Percentiles rank a stretch among this genome's conserved stretches.
These are phyloP conservation scores for Luperina testacea DNA, from an alignment of 2,888 invertebrate genomes.

Conservation along the genomic window DNA sequence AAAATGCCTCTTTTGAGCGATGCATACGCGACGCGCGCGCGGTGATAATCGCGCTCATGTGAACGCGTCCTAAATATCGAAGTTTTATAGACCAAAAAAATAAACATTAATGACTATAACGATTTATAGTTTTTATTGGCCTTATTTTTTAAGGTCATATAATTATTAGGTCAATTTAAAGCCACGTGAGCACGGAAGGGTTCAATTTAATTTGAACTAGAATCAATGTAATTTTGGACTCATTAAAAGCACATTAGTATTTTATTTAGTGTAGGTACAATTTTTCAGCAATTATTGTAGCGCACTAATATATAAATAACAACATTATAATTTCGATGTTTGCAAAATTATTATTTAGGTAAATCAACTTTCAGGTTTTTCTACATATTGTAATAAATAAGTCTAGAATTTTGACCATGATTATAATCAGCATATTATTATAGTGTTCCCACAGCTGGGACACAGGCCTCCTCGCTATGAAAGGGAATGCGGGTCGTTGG, in stretches of 20 bases:
- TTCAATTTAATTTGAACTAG: conserved; percentile 25
- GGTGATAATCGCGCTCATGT: too few species aligned
- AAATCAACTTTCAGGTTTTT: neutral
- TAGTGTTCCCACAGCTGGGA: too few species aligned
- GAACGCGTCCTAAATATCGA: neutral
- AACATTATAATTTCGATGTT: conserved; percentile 15
- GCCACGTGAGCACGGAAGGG: conserved; percentile 2
- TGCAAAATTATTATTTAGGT: neutral
- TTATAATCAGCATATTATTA: too few species aligned
- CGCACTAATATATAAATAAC: conserved; percentile 33
- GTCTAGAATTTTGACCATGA: too few species aligned
- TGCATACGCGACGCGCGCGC: too few species aligned
- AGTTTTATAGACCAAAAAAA: conserved; percentile 18
- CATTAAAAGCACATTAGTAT: conserved; percentile 42
- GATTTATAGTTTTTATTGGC: neutral
- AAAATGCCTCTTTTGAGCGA: too few species aligned
- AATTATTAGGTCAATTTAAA: conserved; percentile 16
- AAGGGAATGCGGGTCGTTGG: too few species aligned
- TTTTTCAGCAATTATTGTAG: conserved; percentile 22
- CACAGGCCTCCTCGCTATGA: too few species aligned
- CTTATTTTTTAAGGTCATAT: conserved; percentile 4
- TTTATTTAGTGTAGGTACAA: neutral
- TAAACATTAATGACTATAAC: conserved; percentile 1
- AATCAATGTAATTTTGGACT: conserved; percentile 21
- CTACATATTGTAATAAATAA: too few species aligned